phyloP scores from a whole-genome alignment of 2,113 vertebrate genomes.

The Otus sunia region DNA sequence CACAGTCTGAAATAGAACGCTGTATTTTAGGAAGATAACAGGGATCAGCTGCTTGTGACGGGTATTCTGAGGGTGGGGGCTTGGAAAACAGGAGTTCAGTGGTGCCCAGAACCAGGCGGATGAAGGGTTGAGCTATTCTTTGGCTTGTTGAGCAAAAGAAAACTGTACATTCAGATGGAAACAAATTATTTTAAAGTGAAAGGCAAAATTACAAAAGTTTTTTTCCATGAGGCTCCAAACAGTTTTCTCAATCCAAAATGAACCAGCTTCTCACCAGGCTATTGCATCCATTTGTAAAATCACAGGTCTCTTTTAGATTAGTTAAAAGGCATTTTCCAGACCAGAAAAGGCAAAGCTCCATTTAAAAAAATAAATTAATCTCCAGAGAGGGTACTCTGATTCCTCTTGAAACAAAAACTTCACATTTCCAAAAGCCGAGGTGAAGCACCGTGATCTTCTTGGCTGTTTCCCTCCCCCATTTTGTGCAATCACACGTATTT shows the following conservation, averaged over 20 bases:
- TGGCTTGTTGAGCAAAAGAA: background rate
- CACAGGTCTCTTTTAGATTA: background rate
- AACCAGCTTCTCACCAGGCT: background rate
- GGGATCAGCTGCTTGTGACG: background rate
- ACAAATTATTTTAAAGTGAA: background rate
- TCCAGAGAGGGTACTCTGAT: background rate
- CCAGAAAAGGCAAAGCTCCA: background rate
- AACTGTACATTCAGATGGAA: background rate
- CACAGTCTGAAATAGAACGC: background rate
- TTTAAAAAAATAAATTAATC: background rate
- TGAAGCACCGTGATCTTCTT: background rate
- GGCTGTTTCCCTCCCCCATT: background rate
- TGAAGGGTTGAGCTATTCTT: background rate
- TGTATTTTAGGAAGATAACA: background rate
- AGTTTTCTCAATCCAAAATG: background rate
- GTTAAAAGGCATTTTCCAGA: background rate
- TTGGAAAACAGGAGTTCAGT: background rate
- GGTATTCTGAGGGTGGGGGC: background rate
- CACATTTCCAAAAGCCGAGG: background rate
- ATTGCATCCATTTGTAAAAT: background rate
- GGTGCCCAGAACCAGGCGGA: background rate
- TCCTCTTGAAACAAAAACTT: background rate
- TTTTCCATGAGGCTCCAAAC: background rate
- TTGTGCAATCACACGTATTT: background rate
- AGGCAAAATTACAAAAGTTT: background rate